phyloP scores from a whole-genome alignment of 1,140 invertebrate genomes.

The Adoxophyes honmai region DNA sequence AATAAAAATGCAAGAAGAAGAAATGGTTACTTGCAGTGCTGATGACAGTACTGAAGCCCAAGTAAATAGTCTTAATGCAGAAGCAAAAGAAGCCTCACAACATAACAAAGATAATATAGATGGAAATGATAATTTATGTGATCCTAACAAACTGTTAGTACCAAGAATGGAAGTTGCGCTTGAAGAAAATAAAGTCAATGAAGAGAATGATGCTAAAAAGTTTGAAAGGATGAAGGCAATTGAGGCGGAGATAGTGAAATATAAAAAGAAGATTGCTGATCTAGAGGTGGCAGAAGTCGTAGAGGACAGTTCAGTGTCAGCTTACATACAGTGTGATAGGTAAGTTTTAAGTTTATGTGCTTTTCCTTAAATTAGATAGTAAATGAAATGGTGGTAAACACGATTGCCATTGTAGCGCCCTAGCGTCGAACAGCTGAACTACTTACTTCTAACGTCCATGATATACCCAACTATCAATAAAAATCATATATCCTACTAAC shows the following conservation, averaged over 20 bases:
- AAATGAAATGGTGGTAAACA: background rate
- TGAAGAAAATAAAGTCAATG: conserved; percentile 13
- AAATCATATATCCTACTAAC: too few relatives aligned
- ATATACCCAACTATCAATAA: too few relatives aligned
- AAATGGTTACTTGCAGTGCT: too few relatives aligned
- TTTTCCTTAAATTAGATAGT: background rate
- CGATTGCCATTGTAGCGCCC: too few relatives aligned
- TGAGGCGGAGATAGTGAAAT: conserved; percentile 33
- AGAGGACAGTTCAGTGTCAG: conserved; percentile 29
- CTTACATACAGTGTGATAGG: conserved; percentile 41
- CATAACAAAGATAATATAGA: background rate
- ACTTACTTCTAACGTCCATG: too few relatives aligned
- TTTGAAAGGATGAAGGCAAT: conserved; percentile 26
- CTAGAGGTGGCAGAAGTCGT: conserved; percentile 38
- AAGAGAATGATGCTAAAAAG: conserved; percentile 13
- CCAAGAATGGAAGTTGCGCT: background rate
- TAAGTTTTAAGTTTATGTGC: conserved; percentile 25
- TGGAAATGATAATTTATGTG: background rate
- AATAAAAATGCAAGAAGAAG: background rate
- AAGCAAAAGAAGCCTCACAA: background rate
- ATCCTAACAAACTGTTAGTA: background rate
- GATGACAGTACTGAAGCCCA: too few relatives aligned
- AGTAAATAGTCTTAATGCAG: too few relatives aligned
- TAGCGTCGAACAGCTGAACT: too few relatives aligned
- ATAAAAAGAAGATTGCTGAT: conserved; percentile 27